These are phyloP conservation scores for Argyrosomus japonicus DNA, from an alignment of 2,113 vertebrate genomes.

Conservation along the genomic window DNA sequence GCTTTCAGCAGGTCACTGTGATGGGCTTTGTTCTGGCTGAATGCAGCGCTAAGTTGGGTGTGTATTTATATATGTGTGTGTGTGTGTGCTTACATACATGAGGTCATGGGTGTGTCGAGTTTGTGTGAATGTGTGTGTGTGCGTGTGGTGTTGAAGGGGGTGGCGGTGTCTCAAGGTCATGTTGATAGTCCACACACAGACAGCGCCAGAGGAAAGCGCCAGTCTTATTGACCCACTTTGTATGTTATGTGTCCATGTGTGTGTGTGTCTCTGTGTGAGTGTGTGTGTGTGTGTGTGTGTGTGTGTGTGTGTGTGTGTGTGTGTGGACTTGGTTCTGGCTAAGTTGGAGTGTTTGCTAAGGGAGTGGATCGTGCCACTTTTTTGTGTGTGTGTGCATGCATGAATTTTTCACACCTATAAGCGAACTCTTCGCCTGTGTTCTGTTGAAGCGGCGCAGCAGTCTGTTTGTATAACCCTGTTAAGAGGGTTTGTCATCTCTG, in stretches of 20 bases:
- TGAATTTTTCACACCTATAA: constrained; percentile 35
- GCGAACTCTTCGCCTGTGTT: constrained; percentile 2
- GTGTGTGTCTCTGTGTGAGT: background rate
- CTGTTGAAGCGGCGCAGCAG: constrained; percentile 24
- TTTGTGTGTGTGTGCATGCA: background rate
- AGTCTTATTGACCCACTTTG: constrained; percentile 74
- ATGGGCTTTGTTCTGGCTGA: constrained; percentile 42
- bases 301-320: background rate
- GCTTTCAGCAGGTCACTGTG: constrained; percentile 25
- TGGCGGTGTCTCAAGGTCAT: constrained; percentile 74
- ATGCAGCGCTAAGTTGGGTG: constrained; percentile 33
- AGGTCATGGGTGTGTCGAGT: constrained; percentile 71
- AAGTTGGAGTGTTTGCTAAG: constrained; percentile 68
- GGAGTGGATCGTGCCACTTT: constrained; percentile 62
- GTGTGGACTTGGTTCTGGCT: constrained; percentile 51
- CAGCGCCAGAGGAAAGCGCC: constrained; percentile 73
- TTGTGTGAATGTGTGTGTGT: constrained; percentile 21
- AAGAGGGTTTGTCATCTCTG: background rate
- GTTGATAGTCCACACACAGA: constrained; percentile 78
- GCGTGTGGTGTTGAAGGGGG: constrained; percentile 38
- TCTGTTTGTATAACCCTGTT: constrained; percentile 50
- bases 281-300: background rate
- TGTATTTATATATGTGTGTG: constrained; percentile 35
- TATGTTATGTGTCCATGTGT: constrained; percentile 26
- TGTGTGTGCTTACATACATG: constrained; percentile 49